These are phyloP conservation scores for Chydorus sphaericus DNA, from an alignment of 2,888 invertebrate genomes.

Conservation along the genomic window DNA sequence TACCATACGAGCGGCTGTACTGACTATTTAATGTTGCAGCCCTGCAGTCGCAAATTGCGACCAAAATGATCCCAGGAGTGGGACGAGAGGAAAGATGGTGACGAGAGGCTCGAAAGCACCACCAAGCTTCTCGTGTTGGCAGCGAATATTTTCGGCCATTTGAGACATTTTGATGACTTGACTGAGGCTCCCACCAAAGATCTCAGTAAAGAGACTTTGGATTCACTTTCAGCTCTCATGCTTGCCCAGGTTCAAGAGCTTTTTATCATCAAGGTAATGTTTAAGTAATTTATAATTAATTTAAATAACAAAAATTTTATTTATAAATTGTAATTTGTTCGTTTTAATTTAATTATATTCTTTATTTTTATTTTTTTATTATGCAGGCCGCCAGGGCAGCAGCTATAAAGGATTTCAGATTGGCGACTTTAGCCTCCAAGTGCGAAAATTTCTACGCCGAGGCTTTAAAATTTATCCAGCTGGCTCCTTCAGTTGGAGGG, in stretches of 20 bases:
- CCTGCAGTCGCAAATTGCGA: constrained; percentile 74
- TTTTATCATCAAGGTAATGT: constrained; percentile 59
- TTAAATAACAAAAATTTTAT: background rate
- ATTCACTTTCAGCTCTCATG: constrained; percentile 75
- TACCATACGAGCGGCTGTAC: constrained; percentile 85
- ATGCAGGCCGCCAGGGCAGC: background rate
- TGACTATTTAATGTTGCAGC: constrained; percentile 93
- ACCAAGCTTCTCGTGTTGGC: constrained; percentile 85
- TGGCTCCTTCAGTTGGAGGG: constrained; percentile 78
- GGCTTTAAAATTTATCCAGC: constrained; percentile 68
- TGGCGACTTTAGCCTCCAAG: constrained; percentile 83
- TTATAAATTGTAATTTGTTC: background rate
- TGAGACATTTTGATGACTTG: too few relatives aligned
- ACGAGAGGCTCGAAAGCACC: constrained; percentile 83
- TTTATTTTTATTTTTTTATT: background rate
- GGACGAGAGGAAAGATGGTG: constrained; percentile 67
- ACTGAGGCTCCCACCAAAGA: constrained; percentile 94
- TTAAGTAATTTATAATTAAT: background rate
- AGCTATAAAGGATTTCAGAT: constrained; percentile 78
- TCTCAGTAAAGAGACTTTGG: constrained; percentile 77
- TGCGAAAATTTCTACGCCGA: constrained; percentile 92
- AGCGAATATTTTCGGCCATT: constrained; percentile 71
- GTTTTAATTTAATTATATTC: background rate
- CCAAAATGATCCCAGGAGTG: too few relatives aligned
- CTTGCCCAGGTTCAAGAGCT: constrained; percentile 98